Evolutionary conservation across 30 jellyfish, hydroid and myxozoan genomes (phyloP), one percentile per base, ranked within the genome.

Genomic region (Chrysaora quinquecirrha): DNA sequence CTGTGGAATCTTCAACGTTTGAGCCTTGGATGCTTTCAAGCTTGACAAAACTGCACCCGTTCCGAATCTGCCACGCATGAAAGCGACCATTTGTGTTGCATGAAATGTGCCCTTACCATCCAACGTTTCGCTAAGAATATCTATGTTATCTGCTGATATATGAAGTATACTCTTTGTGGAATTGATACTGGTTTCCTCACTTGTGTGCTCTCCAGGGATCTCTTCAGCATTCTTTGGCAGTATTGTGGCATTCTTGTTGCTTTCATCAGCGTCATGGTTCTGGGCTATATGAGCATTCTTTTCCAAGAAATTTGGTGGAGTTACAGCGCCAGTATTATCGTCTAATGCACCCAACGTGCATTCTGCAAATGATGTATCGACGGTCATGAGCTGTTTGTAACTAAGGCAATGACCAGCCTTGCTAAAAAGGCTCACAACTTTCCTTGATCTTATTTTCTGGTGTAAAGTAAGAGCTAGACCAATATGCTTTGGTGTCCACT

Each of bases 401-500:
- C 58, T 43, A 9, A 43, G 20, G 23, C 72, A 58, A 20, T 58
- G 72, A 9, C 72, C 72, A 25, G 72, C 72, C 20, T 20, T 10
- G 23, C 20, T 4, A 22, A 58, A 25, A 4, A 58, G 11, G 32
- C 20, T 25, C 9, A 58, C 23, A 6, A 58, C 9, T 6, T 58
- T 20, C 22, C 20, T 58, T 58, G 72, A 58, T 58, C 72, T 58
- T 6, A 22, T 58, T 4, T 10, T 20, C 23, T 58, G 72, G 20
- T 58, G 72, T 20, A 58, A 19, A 58, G 72, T 58, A 20, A 10
- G 10, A 4, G 72, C 23, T 9, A 58, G 23, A 6, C 72, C 72
- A 58, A 58, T 25, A 20, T 58, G 72, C 72, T 58, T 58, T 6
- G 72, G 72, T 19, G 72, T 58, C 31, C 28, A 25, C 9, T 58